These are phyloP conservation scores for Nysson spinosus DNA, from an alignment of 2,888 invertebrate species.

Conservation along the genomic window DNA sequence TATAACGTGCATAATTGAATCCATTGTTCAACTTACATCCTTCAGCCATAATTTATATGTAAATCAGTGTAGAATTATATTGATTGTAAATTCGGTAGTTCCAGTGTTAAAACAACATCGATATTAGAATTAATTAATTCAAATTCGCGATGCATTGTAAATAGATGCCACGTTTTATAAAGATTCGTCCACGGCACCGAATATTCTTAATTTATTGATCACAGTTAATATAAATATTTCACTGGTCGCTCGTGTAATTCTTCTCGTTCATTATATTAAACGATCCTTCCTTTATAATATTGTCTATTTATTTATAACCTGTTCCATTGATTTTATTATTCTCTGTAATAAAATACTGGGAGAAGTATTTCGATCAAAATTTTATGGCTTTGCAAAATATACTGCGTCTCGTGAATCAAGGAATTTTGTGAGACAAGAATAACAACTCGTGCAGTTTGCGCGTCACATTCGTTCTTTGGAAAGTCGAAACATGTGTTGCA, in stretches of 20 bases:
- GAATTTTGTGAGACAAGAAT: constrained; percentile 3
- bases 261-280: constrained; percentile 21
- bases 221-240: background rate
- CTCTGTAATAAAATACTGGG: no score
- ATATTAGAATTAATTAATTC: no score
- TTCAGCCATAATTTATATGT: no score
- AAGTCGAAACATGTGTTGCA: constrained; percentile 13
- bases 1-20: no score
- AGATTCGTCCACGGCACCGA: constrained; percentile 3
- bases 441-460: constrained; percentile 5
- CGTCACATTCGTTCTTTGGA: constrained; percentile 5
- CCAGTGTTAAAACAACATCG: no score
- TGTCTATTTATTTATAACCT: background rate
- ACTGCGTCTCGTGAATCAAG: constrained; percentile 4
- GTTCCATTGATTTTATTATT: background rate
- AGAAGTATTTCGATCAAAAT: no score
- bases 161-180: constrained; percentile 41
- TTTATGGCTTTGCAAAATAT: no score
- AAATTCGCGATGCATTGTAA: no score
- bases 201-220: constrained; percentile 16
- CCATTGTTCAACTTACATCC: no score
- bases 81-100: no score
- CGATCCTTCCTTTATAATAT: constrained; percentile 15
- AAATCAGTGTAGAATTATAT: no score
- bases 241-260: constrained; percentile 5